Evolutionary conservation across 2,113 vertebrate species (phyloP).

Genomic region (Pelusios castaneus): DNA sequence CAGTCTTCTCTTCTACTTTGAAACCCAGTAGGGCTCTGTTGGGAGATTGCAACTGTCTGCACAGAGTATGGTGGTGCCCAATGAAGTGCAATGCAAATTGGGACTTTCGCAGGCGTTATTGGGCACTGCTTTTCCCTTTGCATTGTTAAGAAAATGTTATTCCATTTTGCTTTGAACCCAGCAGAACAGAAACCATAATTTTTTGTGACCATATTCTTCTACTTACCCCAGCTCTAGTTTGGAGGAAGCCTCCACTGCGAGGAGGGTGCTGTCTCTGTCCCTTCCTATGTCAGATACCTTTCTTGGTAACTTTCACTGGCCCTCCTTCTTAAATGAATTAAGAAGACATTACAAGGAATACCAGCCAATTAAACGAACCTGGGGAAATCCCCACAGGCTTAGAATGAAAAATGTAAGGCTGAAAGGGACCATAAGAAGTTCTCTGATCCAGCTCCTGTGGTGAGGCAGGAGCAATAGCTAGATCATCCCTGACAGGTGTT

Average conservation of each 20-base stretch:
- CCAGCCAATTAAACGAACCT: background rate
- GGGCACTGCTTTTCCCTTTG: background rate
- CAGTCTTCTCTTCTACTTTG: too few relatives aligned
- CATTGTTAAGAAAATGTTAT: background rate
- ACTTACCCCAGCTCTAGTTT: background rate
- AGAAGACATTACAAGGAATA: background rate
- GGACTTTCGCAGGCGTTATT: background rate
- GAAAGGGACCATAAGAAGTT: background rate
- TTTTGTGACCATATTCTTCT: background rate
- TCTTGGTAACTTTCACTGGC: background rate
- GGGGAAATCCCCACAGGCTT: background rate
- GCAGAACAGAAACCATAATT: background rate
- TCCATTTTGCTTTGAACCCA: background rate
- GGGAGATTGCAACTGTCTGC: too few relatives aligned
- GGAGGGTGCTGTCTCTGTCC: background rate
- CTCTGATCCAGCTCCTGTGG: background rate
- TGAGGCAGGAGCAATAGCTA: background rate
- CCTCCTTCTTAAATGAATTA: background rate
- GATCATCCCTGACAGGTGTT: background rate
- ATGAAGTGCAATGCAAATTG: background rate
- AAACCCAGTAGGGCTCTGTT: background rate
- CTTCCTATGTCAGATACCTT: background rate
- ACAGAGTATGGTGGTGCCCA: background rate
- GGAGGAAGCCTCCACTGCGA: background rate
- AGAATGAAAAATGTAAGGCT: background rate